phyloP scores from a whole-genome alignment of 2,888 invertebrate species.

The Ctena decussata region DNA sequence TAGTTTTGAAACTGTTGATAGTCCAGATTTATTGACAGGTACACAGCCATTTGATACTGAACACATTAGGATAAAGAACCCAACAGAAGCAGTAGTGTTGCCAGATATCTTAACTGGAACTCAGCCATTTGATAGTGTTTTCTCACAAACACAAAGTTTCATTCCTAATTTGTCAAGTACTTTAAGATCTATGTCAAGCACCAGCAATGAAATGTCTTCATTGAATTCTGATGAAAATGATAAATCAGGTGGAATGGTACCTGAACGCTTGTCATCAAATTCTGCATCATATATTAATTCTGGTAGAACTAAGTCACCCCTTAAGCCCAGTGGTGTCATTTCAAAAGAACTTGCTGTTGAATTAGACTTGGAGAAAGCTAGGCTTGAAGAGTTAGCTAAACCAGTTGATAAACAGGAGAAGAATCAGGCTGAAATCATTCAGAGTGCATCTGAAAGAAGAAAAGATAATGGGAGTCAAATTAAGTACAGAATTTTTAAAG shows the following conservation, averaged over 20 bases:
- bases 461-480: background rate
- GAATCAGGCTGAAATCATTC: background rate
- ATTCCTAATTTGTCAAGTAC: background rate
- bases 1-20: background rate
- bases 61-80: too few species aligned
- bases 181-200: background rate
- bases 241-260: background rate
- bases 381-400: background rate
- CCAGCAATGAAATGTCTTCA: conserved; percentile 6
- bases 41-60: background rate
- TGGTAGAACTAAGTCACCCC: too few species aligned
- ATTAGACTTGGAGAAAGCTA: background rate
- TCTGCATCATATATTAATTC: too few species aligned
- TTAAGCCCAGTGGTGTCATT: too few species aligned
- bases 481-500: background rate
- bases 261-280: too few species aligned
- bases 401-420: background rate
- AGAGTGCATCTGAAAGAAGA: background rate
- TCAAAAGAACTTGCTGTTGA: background rate
- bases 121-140: background rate
- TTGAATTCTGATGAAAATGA: background rate
- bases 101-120: conserved; percentile 1
- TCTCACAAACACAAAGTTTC: background rate
- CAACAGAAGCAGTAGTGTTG: background rate
- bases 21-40: background rate